Percentiles rank a stretch among this genome's conserved stretches.
phyloP scores from a whole-genome alignment of 2,113 vertebrate genomes.

The Plecturocebus donacophilus region DNA sequence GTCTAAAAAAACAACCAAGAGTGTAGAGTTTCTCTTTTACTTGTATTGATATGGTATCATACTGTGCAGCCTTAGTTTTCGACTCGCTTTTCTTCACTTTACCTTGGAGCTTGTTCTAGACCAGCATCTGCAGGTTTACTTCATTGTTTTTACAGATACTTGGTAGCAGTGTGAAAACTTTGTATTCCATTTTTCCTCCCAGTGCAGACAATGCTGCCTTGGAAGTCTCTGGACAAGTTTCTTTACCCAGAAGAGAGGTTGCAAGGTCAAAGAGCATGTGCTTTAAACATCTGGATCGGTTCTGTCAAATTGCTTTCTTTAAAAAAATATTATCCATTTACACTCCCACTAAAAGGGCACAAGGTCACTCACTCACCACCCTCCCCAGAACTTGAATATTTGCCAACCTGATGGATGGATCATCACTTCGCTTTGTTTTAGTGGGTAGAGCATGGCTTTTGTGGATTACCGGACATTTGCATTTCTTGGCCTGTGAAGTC shows the following conservation, averaged over 20 bases:
- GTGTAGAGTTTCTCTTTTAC: neutral
- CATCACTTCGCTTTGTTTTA: rapidly evolving
- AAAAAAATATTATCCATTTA: neutral
- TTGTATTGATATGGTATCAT: neutral
- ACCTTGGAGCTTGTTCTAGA: neutral
- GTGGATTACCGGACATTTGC: rapidly evolving
- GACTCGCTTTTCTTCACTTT: neutral
- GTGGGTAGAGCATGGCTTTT: rapidly evolving
- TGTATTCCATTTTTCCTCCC: neutral
- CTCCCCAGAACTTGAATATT: neutral
- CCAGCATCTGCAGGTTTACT: neutral
- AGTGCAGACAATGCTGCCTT: rapidly evolving
- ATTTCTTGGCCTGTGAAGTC: neutral
- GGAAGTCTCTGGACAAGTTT: neutral
- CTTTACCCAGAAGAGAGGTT: neutral
- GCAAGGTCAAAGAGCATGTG: neutral
- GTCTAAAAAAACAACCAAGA: neutral
- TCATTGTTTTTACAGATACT: neutral
- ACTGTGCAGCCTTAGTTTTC: neutral
- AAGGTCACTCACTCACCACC: neutral
- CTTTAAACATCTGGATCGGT: neutral
- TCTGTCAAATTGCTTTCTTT: neutral
- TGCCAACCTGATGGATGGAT: rapidly evolving
- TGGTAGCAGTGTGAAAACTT: neutral
- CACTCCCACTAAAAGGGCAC: neutral